Evolutionary conservation across 2,888 invertebrate genomes (phyloP).

Genomic region (Pheosia gnoma): DNA sequence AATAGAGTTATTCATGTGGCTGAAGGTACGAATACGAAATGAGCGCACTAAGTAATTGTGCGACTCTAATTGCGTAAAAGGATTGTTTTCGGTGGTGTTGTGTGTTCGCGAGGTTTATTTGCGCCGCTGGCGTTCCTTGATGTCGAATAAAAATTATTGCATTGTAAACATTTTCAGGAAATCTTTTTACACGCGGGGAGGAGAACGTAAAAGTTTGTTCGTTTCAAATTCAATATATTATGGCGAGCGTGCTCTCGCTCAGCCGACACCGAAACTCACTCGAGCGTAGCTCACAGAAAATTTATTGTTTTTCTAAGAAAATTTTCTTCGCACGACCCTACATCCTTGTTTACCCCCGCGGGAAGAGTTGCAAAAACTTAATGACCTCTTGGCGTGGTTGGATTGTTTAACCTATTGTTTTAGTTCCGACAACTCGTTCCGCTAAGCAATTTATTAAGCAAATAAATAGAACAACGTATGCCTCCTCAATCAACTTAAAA

Average conservation of each 20-base stretch:
- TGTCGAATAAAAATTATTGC: constrained; percentile 70
- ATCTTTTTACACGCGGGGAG: constrained; percentile 77
- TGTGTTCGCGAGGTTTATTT: constrained; percentile 15
- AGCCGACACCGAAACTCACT: constrained; percentile 83
- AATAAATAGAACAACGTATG: too few species aligned
- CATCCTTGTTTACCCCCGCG: constrained; percentile 61
- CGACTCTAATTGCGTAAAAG: constrained; percentile 19
- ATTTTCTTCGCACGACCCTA: constrained; percentile 74
- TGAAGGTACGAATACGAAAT: constrained; percentile 24
- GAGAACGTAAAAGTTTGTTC: constrained; percentile 81
- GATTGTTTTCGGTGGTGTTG: constrained; percentile 21
- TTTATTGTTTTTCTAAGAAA: constrained; percentile 84
- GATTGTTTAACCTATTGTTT: constrained; percentile 52
- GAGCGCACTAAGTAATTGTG: constrained; percentile 23
- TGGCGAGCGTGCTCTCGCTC: constrained; percentile 81
- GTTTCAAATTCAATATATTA: constrained; percentile 85
- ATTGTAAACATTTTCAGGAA: constrained; percentile 78
- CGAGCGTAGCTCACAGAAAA: constrained; percentile 81
- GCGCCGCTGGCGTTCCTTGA: constrained; percentile 43
- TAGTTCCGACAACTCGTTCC: constrained; percentile 26
- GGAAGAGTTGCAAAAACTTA: constrained; percentile 69
- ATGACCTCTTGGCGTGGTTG: constrained; percentile 60
- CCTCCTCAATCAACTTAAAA: too few species aligned
- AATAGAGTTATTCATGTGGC: constrained; percentile 13
- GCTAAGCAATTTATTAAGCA: neutral